These are phyloP conservation scores for Mycalesis mineus DNA, from an alignment of 2,888 invertebrate genomes.

Conservation along the genomic window DNA sequence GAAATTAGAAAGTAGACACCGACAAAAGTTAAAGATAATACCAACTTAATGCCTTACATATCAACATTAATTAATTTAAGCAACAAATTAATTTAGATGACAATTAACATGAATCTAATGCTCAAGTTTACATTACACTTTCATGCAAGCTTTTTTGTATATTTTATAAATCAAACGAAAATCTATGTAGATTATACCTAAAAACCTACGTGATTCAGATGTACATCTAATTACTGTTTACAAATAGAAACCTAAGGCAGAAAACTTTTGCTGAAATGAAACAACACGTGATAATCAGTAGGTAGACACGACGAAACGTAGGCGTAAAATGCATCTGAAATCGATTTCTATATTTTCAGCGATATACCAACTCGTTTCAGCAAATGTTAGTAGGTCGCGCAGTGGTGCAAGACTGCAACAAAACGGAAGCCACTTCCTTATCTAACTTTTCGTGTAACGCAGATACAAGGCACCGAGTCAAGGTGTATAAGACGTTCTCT, in stretches of 20 bases:
- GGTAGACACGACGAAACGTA: conserved; percentile 43
- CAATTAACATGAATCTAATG: too few species aligned
- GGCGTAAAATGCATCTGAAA: conserved; percentile 37
- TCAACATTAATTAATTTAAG: not conserved
- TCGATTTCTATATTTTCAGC: conserved; percentile 44
- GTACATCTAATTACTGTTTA: too few species aligned
- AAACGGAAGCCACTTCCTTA: conserved; percentile 40
- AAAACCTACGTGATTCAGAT: too few species aligned
- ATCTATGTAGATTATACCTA: too few species aligned
- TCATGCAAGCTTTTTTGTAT: too few species aligned
- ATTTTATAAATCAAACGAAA: too few species aligned
- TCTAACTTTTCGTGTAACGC: conserved; percentile 29
- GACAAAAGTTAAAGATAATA: not conserved
- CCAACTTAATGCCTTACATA: not conserved
- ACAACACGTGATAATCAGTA: not conserved
- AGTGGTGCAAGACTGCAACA: conserved; percentile 32
- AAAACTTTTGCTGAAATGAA: too few species aligned
- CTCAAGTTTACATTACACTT: too few species aligned
- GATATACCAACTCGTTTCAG: conserved; percentile 36
- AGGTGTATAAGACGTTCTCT: not conserved
- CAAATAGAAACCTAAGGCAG: too few species aligned
- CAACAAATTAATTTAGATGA: not conserved
- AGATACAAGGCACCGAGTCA: not conserved
- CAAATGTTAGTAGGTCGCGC: conserved; percentile 32
- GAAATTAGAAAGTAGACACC: not conserved